Base-by-base conservation (phyloP, 2,113 vertebrate species). In the Hucho hucho region DNA sequence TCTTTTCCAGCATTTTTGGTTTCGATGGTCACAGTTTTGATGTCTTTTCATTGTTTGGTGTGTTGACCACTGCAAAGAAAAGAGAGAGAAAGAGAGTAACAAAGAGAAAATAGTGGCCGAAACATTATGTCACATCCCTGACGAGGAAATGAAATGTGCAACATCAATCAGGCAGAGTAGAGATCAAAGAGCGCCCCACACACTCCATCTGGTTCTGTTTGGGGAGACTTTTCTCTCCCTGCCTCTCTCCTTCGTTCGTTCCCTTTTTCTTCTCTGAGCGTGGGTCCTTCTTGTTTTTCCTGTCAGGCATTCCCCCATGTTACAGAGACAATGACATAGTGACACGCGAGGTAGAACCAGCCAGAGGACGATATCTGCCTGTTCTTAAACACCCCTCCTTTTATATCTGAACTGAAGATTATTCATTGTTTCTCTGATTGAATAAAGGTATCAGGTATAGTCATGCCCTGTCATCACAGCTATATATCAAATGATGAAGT, bases 131-230 rank as follows among this genome's bases (percentile, higher is more conserved):
- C 90, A 87, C 71, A 32, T 74, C 74, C 53, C 65, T 53, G 87
- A 81, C 59, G 68, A 86, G 86, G 83, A 74, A 88, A 79, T 69
- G 86, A 89, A 76, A 64, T 0, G 59, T 59, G 73, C 86, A 70
- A 75, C 89, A 82, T 89, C 86, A 64, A 78, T 90, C 89, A 88
- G 71, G 67, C 81, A 49, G 22, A 74, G 78, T 56, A 32, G 49
- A 26, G 73, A 90, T 91, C 89, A 90, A 90, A 92, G 85, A 74
- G 0, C 14, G 18, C 64, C n/a, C 74, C 37, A 28, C 72, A 76
- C 56, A 32, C 25, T 79, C 32, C 64, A 86, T 81, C 79, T 70
- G 64, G 70, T 22, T 83, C 83, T 84, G 78, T 1, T 79, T 83
- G 77, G 73, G 6, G 68, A 64, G 58, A 22, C 71, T 75, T 67